These are phyloP conservation scores for Barbus barbus DNA, from an alignment of 2,113 vertebrate genomes.

Conservation along the genomic window DNA sequence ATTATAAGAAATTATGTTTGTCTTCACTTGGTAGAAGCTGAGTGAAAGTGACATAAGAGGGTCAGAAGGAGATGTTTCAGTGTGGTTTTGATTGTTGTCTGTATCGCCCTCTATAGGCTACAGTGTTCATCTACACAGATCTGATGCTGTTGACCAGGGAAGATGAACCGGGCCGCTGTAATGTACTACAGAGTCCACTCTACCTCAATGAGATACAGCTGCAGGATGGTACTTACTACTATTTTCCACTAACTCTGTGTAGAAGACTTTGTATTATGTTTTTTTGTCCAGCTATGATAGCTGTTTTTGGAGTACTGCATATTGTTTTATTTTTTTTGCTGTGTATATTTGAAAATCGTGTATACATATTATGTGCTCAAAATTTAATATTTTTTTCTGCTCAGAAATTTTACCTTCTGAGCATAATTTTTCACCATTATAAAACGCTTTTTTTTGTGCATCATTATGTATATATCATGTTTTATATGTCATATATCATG, in stretches of 20 bases:
- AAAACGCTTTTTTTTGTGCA: background rate
- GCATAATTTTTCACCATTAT: background rate
- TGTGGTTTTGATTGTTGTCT: conserved; percentile 20
- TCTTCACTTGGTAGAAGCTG: conserved; percentile 2
- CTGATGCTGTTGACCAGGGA: conserved; percentile 90
- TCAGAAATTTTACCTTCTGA: background rate
- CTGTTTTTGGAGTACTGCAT: background rate
- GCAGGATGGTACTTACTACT: conserved; percentile 79
- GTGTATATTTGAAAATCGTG: background rate
- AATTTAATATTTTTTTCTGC: background rate
- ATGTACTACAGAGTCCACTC: conserved; percentile 87
- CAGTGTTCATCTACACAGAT: conserved; percentile 87
- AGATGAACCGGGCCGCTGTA: conserved; percentile 83
- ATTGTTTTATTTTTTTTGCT: background rate
- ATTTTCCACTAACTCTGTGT: background rate
- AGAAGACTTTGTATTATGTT: background rate
- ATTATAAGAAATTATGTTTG: background rate
- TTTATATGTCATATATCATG: no score
- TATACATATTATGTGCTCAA: background rate
- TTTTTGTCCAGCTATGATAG: background rate
- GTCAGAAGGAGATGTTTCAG: background rate
- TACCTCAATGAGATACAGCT: conserved; percentile 85
- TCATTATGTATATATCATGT: background rate
- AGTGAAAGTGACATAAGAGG: conserved; percentile 31
- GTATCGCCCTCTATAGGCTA: conserved; percentile 76